These are phyloP conservation scores for Anagyrus pseudococci DNA, from an alignment of 2,888 invertebrate genomes.

Conservation along the genomic window DNA sequence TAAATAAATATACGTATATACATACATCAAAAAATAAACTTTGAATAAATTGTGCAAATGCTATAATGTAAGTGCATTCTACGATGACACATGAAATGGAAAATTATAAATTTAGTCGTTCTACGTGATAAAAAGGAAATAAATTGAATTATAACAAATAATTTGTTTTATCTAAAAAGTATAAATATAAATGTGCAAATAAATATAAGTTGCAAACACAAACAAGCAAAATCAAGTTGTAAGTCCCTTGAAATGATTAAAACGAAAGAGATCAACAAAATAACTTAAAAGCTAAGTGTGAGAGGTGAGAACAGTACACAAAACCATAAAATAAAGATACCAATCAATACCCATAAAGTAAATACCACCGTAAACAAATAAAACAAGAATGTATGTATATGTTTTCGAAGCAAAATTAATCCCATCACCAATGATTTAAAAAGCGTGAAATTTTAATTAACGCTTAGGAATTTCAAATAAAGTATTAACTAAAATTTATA, in stretches of 20 bases:
- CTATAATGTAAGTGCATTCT: constrained; percentile 14
- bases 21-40: constrained; percentile 22
- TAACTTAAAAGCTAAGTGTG: constrained; percentile 42
- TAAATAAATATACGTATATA: constrained; percentile 28
- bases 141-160: constrained; percentile 1
- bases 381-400: constrained; percentile 28
- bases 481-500: neutral
- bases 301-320: constrained; percentile 39
- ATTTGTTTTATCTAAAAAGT: constrained; percentile 12
- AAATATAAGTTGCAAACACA: constrained; percentile 44
- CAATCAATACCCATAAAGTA: constrained; percentile 57
- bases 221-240: constrained; percentile 60
- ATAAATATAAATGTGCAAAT: constrained; percentile 15
- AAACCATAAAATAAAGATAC: constrained; percentile 52
- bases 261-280: constrained; percentile 38
- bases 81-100: constrained; percentile 7
- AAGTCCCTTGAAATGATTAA: constrained; percentile 45
- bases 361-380: constrained; percentile 50
- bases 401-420: neutral
- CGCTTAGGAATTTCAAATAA: neutral
- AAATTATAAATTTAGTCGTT: neutral
- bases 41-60: constrained; percentile 15
- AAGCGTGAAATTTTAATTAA: constrained; percentile 7
- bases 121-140: no score
- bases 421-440: constrained; percentile 15